These are phyloP conservation scores for Proisotoma minuta DNA, from an alignment of 2,888 invertebrate species.

Conservation along the genomic window DNA sequence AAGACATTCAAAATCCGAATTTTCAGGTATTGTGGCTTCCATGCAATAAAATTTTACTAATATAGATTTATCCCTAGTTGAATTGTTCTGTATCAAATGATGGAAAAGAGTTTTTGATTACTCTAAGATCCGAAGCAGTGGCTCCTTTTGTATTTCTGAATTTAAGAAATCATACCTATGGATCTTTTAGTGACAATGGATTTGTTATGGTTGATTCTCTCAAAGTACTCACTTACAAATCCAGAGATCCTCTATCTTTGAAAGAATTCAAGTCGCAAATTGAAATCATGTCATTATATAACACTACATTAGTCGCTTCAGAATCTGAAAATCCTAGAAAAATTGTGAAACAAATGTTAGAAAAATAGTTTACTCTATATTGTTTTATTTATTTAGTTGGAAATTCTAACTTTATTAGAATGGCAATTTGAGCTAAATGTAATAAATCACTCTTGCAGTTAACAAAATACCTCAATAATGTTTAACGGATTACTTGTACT, in stretches of 20 bases:
- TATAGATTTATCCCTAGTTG: too few species aligned
- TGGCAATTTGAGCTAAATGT: too few species aligned
- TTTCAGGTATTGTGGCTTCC: constrained; percentile 18
- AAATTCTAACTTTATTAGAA: too few species aligned
- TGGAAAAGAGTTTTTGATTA: constrained; percentile 49
- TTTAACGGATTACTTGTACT: too few species aligned
- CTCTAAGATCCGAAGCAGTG: constrained; percentile 55
- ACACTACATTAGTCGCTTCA: constrained; percentile 22
- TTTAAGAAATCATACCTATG: constrained; percentile 59
- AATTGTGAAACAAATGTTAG: too few species aligned
- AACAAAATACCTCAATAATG: too few species aligned
- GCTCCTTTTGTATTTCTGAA: constrained; percentile 63
- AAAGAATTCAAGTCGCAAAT: constrained; percentile 23
- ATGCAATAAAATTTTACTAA: neutral
- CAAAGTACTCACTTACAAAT: constrained; percentile 48
- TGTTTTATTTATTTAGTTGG: too few species aligned
- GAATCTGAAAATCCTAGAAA: too few species aligned
- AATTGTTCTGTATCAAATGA: constrained; percentile 8
- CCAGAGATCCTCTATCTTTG: constrained; percentile 22
- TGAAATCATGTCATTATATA: constrained; percentile 28
- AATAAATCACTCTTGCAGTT: too few species aligned
- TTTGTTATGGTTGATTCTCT: constrained; percentile 54
- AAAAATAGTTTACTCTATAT: too few species aligned
- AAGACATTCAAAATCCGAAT: constrained; percentile 28
- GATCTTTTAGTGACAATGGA: constrained; percentile 73